Percentiles rank a stretch among this genome's conserved stretches.
These are phyloP conservation scores for Synanthedon vespiformis DNA, from an alignment of 2,888 invertebrate genomes.

Conservation along the genomic window DNA sequence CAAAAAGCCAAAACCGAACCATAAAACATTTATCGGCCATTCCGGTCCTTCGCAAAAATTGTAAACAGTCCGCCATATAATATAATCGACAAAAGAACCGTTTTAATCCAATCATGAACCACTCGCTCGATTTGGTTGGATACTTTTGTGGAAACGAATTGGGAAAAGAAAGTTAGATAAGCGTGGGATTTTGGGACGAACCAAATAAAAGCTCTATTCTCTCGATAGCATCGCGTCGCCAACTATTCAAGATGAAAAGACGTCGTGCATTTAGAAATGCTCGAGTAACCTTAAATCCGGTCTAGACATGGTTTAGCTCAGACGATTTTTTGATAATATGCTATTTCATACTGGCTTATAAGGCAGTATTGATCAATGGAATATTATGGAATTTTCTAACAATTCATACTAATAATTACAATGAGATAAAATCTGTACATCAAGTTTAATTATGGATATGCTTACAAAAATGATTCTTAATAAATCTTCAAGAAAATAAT, in stretches of 20 bases:
- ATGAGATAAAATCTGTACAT: too few relatives aligned
- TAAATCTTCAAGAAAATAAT: too few relatives aligned
- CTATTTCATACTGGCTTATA: too few relatives aligned
- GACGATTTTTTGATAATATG: neutral
- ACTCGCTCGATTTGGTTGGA: slow-evolving; percentile 34
- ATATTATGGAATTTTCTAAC: too few relatives aligned
- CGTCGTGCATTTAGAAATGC: slow-evolving; percentile 1
- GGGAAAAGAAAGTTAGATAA: slow-evolving; percentile 39
- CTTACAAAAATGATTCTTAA: too few relatives aligned
- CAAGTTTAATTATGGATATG: too few relatives aligned
- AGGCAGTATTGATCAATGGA: too few relatives aligned
- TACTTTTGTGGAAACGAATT: slow-evolving; percentile 21
- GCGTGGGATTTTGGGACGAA: slow-evolving; percentile 46
- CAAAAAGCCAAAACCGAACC: slow-evolving; percentile 5
- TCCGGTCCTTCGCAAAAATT: slow-evolving; percentile 14
- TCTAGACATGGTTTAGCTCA: neutral
- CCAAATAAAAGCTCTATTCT: slow-evolving; percentile 23
- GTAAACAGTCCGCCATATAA: slow-evolving; percentile 16
- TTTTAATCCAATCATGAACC: slow-evolving; percentile 34
- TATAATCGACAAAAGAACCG: slow-evolving; percentile 31
- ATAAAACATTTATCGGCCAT: slow-evolving; percentile 12
- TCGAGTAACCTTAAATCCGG: neutral
- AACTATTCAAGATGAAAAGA: slow-evolving; percentile 9
- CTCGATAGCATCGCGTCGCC: slow-evolving; percentile 17
- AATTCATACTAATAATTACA: too few relatives aligned